Conservation (phyloP, 2,797 vertebrate genomes). For the Danio jaintianensis region DNA sequence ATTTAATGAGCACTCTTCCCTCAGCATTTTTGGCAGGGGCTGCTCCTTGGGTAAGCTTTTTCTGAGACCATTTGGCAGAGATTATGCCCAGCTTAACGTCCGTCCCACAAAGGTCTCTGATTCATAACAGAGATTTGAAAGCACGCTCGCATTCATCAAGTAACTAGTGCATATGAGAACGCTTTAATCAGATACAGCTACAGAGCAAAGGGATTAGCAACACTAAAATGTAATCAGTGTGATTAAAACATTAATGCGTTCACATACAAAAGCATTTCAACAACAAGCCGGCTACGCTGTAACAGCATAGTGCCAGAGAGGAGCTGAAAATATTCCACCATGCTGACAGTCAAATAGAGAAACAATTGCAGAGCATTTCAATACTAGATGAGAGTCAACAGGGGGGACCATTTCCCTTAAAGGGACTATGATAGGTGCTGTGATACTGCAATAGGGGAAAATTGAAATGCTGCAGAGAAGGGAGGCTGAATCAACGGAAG, state of each 20-base stretch:
- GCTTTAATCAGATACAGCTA: conserved; percentile 68
- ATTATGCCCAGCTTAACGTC: conserved; percentile 72
- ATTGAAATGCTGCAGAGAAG: conserved; percentile 45
- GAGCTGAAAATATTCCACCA: conserved; percentile 42
- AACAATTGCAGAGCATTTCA: conserved; percentile 57
- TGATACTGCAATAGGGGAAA: conserved; percentile 33
- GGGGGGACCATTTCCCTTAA: conserved; percentile 66
- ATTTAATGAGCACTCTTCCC: conserved; percentile 63
- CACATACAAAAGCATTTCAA: conserved; percentile 51
- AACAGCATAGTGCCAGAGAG: conserved; percentile 3
- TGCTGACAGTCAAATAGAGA: conserved; percentile 55
- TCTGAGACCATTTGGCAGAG: conserved; percentile 76
- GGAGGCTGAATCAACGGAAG: conserved; percentile 29
- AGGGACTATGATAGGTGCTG: conserved; percentile 45
- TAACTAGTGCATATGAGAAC: conserved; percentile 67
- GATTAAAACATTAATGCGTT: conserved; percentile 67
- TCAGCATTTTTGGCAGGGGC: conserved; percentile 69
- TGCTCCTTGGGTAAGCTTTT: conserved; percentile 77
- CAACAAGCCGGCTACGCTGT: conserved; percentile 39
- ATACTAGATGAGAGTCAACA: conserved; percentile 70
- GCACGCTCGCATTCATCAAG: conserved; percentile 71
- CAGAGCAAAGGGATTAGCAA: conserved; percentile 66
- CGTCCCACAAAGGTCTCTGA: conserved; percentile 72
- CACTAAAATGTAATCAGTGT: conserved; percentile 69
- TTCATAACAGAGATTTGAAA: conserved; percentile 77